Conservation (phyloP, 2,888 invertebrate genomes). For the Dasysyrphus tricinctus region DNA sequence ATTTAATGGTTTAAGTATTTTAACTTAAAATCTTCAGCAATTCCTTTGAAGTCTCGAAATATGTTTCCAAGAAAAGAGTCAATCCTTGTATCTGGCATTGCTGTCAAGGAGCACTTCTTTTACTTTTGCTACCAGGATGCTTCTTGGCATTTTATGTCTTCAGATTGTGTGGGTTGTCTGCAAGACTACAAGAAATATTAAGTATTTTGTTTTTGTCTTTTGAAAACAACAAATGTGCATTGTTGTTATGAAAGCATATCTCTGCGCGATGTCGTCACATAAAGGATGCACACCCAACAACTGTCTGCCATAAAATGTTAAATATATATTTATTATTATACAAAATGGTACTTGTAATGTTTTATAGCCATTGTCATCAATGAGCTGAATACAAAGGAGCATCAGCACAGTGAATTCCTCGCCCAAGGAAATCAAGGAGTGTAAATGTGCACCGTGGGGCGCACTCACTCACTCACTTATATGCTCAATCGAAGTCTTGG, state of each 20-base stretch:
- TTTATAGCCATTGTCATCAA: conserved; percentile 71
- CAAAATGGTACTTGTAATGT: conserved; percentile 72
- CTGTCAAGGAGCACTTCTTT: conserved; percentile 37
- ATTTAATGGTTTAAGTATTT: too few relatives aligned
- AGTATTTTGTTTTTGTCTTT: neutral
- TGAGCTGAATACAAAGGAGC: conserved; percentile 72
- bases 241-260: conserved; percentile 39
- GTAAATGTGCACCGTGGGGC: conserved; percentile 41
- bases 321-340: conserved; percentile 73
- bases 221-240: conserved; percentile 41
- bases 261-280: conserved; percentile 49
- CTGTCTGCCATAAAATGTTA: conserved; percentile 69
- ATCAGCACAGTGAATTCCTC: neutral
- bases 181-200: neutral
- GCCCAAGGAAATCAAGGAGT: conserved; percentile 44
- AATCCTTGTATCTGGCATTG: conserved; percentile 24
- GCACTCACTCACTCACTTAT: neutral
- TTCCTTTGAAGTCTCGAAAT: too few relatives aligned
- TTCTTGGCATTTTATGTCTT: conserved; percentile 30
- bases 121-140: conserved; percentile 41
- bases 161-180: conserved; percentile 33
- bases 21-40: too few relatives aligned
- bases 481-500: neutral
- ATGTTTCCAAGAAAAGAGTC: neutral
- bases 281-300: conserved; percentile 64